Evolutionary conservation across 1,140 invertebrate genomes (phyloP), one percentile per base, ranked within the genome.

Genomic region (Lineus longissimus): DNA sequence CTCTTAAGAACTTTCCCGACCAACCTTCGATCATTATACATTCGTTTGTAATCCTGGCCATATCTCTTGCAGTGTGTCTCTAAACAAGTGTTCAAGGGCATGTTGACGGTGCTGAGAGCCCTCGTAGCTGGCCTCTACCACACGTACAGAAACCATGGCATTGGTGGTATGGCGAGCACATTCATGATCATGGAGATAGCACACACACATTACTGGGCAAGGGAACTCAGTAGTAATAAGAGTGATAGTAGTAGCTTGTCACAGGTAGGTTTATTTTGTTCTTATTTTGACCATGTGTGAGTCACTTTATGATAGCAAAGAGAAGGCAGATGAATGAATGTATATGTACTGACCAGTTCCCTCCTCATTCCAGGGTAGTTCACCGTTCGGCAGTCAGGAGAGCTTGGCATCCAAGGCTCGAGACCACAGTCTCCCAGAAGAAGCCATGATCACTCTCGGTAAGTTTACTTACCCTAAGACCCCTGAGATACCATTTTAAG

Each of bases 191-290:
- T 98, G 66, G 96, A 99, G 85, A 95, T 99, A 76, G 93, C 95
- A 1, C 95, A 99, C 81, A 99, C 96, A 0, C 96, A 99, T 82
- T 99, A 93, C 78, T 98, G 95, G 94, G 91, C 90, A 56, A 92
- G 93, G 76, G 94, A 97, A 75, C 76, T 72, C 31, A 67, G 77
- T 55, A 73, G 74, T 70, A 73, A 73, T 65, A 67, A 75, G 67
- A 75, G 81, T 74, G 70, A 80, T 70, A 64, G 75, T 68, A 60
- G 73, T 70, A 57, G 73, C 65, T 67, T 68, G 43, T 76, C 75
- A 22, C 70, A 73, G 60, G 75, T 76, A 66, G 41, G 58, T 47
- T 17, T 19, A 23, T 25, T 40, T 1, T 41, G 15, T n/a, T n/a
- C n/a, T n/a, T n/a, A n/a, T n/a, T n/a, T n/a, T n/a, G n/a, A n/a